phyloP scores from a whole-genome alignment of 2,113 vertebrate species.

The Tachycineta bicolor region DNA sequence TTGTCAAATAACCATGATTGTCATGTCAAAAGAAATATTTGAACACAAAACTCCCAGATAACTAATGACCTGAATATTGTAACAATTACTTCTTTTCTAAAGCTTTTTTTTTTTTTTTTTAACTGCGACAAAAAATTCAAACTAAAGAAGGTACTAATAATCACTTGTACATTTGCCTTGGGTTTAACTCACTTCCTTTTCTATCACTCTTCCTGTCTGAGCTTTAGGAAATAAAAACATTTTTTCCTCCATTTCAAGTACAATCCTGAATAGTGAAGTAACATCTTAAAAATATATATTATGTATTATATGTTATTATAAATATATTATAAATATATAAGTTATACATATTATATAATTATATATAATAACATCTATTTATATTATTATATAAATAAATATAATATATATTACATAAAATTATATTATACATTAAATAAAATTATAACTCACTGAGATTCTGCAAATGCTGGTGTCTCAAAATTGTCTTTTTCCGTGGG shows the following conservation, averaged over 20 bases:
- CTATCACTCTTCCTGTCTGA: background rate
- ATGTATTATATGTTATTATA: too few relatives aligned
- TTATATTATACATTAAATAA: background rate
- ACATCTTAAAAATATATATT: background rate
- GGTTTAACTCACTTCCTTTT: background rate
- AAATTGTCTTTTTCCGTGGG: background rate
- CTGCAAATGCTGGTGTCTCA: background rate
- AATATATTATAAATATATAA: too few relatives aligned
- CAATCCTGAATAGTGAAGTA: background rate
- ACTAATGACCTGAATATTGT: background rate
- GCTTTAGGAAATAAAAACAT: background rate
- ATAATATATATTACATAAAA: too few relatives aligned
- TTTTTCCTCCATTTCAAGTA: background rate
- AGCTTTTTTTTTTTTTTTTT: accelerated
- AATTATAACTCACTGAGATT: background rate
- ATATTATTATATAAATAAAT: too few relatives aligned
- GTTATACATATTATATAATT: too few relatives aligned
- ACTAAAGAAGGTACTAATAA: background rate
- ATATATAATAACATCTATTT: too few relatives aligned
- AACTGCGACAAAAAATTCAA: background rate
- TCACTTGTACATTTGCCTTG: background rate
- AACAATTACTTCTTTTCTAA: background rate
- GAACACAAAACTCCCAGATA: background rate
- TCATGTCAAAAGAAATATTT: background rate
- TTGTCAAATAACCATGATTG: background rate